Conservation (phyloP, 2,113 vertebrate genomes). For the Tragelaphus scriptus region DNA sequence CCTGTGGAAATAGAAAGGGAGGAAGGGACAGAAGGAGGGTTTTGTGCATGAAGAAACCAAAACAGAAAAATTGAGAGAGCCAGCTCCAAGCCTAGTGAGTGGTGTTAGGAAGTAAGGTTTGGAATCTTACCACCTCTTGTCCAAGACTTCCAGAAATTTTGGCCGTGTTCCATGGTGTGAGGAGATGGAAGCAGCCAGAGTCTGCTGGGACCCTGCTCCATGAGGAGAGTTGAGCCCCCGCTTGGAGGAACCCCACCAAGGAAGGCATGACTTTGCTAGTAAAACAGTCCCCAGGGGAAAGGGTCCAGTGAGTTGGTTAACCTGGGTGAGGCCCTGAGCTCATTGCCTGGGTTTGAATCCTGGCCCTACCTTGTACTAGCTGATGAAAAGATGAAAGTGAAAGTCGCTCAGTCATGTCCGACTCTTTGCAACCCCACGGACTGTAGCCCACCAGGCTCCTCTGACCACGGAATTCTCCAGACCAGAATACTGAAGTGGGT, state of each 20-base stretch:
- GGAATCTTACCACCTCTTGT: not conserved
- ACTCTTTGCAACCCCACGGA: not conserved
- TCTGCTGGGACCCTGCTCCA: not conserved
- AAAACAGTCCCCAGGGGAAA: not conserved
- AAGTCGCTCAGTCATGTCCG: not conserved
- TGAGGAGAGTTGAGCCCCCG: rapidly evolving
- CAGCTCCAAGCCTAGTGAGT: not conserved
- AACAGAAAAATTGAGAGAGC: not conserved
- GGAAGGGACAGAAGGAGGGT: not conserved
- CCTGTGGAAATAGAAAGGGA: not conserved
- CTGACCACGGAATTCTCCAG: not conserved
- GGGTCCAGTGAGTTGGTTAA: not conserved
- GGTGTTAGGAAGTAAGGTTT: rapidly evolving
- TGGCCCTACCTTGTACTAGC: rapidly evolving
- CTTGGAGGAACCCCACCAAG: not conserved
- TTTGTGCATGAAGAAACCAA: not conserved
- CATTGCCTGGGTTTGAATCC: not conserved
- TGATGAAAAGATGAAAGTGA: not conserved
- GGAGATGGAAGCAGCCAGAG: not conserved
- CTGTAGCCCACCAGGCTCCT: not conserved
- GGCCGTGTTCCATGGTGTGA: not conserved
- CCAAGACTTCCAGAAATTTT: not conserved
- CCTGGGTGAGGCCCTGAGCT: not conserved
- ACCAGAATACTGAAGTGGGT: not conserved
- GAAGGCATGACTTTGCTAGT: not conserved